A percentile compares a stretch with the other conserved stretches of the same genome.
Evolutionary conservation across 2,888 invertebrate genomes (phyloP).

Genomic region (Pammene fasciana): DNA sequence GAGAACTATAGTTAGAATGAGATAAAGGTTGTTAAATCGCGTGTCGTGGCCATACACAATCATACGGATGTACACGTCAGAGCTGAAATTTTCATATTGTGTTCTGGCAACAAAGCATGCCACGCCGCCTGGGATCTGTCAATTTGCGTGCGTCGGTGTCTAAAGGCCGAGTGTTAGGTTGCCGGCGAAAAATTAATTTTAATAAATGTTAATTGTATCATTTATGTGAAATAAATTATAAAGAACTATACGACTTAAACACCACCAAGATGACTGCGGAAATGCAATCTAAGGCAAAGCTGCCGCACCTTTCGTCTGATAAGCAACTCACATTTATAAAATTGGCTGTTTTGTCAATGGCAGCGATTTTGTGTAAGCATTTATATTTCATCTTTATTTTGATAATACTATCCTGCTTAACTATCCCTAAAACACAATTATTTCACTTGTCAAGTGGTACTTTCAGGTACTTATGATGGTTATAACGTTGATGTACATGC

Average conservation of each 20-base stretch:
- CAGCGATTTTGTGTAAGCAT: conserved; percentile 95
- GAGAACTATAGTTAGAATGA: too few species aligned
- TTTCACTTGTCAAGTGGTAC: neutral
- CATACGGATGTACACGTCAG: conserved; percentile 34
- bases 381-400: conserved; percentile 36
- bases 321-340: conserved; percentile 84
- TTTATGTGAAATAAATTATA: conserved; percentile 52
- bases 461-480: neutral
- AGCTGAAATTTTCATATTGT: conserved; percentile 31
- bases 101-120: conserved; percentile 57
- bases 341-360: conserved; percentile 93
- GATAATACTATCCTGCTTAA: neutral
- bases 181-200: conserved; percentile 65
- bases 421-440: neutral
- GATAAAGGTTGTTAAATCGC: too few species aligned
- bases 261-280: conserved; percentile 70
- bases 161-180: conserved; percentile 59
- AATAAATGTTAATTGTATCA: conserved; percentile 45
- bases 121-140: conserved; percentile 71
- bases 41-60: too few species aligned
- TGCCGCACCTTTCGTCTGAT: conserved; percentile 74
- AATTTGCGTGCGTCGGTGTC: conserved; percentile 57
- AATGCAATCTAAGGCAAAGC: conserved; percentile 65
- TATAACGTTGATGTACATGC: neutral
- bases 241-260: conserved; percentile 41